Percentiles rank a stretch among this genome's conserved stretches.
Evolutionary conservation across 2,113 vertebrate genomes (phyloP).

Genomic region (Sialia sialis): DNA sequence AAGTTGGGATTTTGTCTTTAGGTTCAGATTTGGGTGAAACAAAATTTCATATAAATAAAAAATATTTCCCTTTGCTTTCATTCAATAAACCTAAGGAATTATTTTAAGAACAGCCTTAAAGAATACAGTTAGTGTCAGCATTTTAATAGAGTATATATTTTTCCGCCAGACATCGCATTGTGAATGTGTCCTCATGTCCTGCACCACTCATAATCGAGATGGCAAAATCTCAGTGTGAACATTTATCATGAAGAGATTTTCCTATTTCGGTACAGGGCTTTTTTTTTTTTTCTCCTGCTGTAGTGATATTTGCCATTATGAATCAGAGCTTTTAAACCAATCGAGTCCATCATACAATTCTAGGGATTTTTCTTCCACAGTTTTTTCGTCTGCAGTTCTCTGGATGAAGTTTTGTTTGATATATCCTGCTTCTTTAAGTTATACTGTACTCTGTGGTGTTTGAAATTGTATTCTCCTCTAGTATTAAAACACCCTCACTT

Average conservation of each 20-base stretch:
- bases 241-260: background rate
- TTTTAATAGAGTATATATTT: background rate
- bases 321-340: background rate
- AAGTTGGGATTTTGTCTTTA: background rate
- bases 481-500: background rate
- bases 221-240: background rate
- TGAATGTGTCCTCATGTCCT: background rate
- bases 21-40: background rate
- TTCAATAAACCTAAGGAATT: background rate
- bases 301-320: background rate
- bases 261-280: background rate
- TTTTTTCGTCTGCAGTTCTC: background rate
- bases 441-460: background rate
- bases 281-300: background rate
- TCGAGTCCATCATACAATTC: background rate
- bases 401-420: background rate
- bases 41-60: background rate
- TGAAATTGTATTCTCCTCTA: background rate
- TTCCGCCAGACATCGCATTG: background rate
- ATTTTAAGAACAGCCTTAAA: background rate
- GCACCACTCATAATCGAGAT: background rate
- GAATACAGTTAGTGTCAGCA: background rate
- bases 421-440: background rate
- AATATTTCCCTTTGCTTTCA: background rate
- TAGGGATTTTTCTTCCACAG: background rate